Evolutionary conservation across 2,113 vertebrate species (phyloP).

Genomic region (Camarhynchus parvulus): DNA sequence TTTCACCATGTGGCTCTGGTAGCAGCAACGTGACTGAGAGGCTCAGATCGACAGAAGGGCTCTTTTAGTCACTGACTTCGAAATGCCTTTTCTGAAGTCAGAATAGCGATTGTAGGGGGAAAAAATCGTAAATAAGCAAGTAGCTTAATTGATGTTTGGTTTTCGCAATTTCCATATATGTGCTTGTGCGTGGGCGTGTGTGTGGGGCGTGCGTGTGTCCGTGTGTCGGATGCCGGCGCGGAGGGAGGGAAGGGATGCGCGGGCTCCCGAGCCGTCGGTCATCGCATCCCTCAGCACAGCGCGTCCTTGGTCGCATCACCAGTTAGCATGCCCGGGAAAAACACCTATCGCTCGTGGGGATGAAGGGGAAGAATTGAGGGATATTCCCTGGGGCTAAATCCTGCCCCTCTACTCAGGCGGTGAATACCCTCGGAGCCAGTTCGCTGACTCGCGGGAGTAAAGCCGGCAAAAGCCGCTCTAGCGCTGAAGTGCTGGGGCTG

Average conservation of each 20-base stretch:
- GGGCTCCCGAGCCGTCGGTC: not conserved
- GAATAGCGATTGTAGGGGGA: not conserved
- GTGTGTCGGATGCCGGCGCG: not conserved
- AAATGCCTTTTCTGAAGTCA: not conserved
- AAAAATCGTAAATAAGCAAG: not conserved
- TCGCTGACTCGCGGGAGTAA: not conserved
- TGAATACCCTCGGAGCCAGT: not conserved
- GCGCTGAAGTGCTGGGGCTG: not conserved
- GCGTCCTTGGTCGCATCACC: not conserved
- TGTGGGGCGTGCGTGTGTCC: not conserved
- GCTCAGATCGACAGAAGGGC: not conserved
- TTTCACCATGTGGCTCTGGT: not conserved
- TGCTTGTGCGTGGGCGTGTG: not conserved
- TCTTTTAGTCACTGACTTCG: not conserved
- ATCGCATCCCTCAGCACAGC: not conserved
- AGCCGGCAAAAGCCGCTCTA: not conserved
- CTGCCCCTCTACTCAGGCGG: not conserved
- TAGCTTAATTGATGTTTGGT: not conserved
- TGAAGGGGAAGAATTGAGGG: not conserved
- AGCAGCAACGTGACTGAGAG: not conserved
- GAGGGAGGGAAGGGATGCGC: not conserved
- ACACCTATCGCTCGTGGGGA: not conserved
- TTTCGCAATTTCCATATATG: not conserved
- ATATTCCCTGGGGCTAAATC: not conserved
- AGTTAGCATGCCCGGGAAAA: not conserved